Evolutionary conservation across 2,113 vertebrate genomes (phyloP).

Genomic region (Rhineura floridana): DNA sequence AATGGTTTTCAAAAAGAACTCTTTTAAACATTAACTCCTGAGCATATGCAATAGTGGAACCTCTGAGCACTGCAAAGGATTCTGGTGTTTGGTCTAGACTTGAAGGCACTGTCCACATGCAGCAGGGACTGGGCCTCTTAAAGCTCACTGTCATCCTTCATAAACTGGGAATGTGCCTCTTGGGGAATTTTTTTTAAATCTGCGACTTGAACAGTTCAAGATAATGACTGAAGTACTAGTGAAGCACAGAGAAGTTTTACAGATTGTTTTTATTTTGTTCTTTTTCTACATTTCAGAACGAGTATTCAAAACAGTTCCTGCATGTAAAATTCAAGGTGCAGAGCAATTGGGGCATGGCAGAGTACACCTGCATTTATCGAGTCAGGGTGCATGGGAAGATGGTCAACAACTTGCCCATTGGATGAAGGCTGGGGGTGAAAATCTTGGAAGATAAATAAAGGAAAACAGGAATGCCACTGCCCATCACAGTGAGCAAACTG

Average conservation of each 20-base stretch:
- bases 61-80: too few relatives aligned
- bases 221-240: background rate
- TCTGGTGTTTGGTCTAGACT: too few relatives aligned
- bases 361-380: constrained; percentile 65
- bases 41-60: too few relatives aligned
- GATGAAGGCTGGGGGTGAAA: background rate
- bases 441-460: constrained; percentile 22
- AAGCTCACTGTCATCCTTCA: too few relatives aligned
- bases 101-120: too few relatives aligned
- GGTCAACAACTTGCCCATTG: rapidly evolving
- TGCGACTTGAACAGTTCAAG: background rate
- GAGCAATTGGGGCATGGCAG: constrained; percentile 68
- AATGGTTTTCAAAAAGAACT: too few relatives aligned
- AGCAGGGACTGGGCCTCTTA: too few relatives aligned
- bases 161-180: too few relatives aligned
- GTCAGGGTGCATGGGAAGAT: constrained; percentile 64
- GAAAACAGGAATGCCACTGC: background rate
- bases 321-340: constrained; percentile 57
- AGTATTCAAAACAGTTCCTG: constrained; percentile 29
- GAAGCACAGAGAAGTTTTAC: background rate
- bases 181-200: too few relatives aligned
- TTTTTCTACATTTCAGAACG: constrained; percentile 49
- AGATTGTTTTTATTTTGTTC: background rate
- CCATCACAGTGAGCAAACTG: background rate
- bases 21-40: too few relatives aligned